phyloP scores from a whole-genome alignment of 2,888 invertebrate species.

The Melitaea athalia region DNA sequence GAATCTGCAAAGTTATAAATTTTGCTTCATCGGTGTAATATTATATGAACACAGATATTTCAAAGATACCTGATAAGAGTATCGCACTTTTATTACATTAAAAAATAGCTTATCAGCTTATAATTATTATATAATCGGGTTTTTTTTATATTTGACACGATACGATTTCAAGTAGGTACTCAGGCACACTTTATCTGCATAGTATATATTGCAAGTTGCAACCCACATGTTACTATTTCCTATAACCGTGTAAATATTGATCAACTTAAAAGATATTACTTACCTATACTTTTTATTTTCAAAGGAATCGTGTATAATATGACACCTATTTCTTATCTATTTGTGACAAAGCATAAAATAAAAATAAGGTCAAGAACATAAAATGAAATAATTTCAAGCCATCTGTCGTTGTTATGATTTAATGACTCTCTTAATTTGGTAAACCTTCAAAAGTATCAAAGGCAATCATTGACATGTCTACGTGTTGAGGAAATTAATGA shows the following conservation, averaged over 20 bases:
- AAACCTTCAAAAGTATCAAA: background rate
- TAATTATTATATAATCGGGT: no score
- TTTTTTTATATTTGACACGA: constrained; percentile 2
- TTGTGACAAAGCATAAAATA: background rate
- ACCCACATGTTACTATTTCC: constrained; percentile 4
- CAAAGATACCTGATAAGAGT: no score
- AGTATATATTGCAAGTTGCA: constrained; percentile 8
- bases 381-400: background rate
- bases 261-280: no score
- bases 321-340: background rate
- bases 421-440: background rate
- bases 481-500: constrained; percentile 9
- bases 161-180: constrained; percentile 7
- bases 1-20: no score
- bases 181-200: background rate
- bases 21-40: no score
- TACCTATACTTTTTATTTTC: no score
- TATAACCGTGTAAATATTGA: background rate
- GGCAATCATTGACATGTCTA: background rate
- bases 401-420: background rate
- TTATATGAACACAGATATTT: no score
- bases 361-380: constrained; percentile 13
- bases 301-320: background rate
- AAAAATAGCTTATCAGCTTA: no score
- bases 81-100: no score